These are phyloP conservation scores for Xerus rutilus DNA, from an alignment of 2,797 vertebrate genomes.

Conservation along the genomic window DNA sequence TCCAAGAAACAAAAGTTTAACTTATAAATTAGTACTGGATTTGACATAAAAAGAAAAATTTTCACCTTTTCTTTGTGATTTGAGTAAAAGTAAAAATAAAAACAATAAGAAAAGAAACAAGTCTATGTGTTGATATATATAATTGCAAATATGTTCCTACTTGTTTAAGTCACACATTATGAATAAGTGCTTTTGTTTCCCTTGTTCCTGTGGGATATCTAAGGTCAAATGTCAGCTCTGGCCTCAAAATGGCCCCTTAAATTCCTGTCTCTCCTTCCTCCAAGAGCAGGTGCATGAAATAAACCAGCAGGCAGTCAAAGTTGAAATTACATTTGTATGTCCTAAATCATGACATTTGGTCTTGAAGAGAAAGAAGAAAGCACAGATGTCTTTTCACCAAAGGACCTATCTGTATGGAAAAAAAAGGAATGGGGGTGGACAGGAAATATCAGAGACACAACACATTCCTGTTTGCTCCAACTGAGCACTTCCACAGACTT, in stretches of 20 bases:
- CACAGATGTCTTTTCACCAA: slow-evolving; percentile 83
- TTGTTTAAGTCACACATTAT: slow-evolving; percentile 67
- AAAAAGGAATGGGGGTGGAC: neutral
- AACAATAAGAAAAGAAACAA: neutral
- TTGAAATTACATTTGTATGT: slow-evolving; percentile 80
- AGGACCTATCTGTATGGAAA: slow-evolving; percentile 75
- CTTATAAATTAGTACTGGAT: slow-evolving; percentile 29
- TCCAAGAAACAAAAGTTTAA: slow-evolving; percentile 40
- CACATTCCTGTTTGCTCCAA: slow-evolving; percentile 75
- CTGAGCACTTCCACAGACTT: slow-evolving; percentile 78
- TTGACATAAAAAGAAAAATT: neutral
- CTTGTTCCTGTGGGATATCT: slow-evolving; percentile 67
- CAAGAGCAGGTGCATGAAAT: slow-evolving; percentile 83
- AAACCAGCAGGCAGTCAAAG: slow-evolving; percentile 83
- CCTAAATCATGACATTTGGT: slow-evolving; percentile 81
- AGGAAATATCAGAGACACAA: slow-evolving; percentile 82
- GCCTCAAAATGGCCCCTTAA: slow-evolving; percentile 76
- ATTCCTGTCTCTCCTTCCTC: slow-evolving; percentile 64
- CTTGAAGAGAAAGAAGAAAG: slow-evolving; percentile 79
- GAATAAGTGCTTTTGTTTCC: slow-evolving; percentile 79
- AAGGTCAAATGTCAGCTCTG: slow-evolving; percentile 78
- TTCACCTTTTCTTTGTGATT: slow-evolving; percentile 29
- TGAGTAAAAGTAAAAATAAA: neutral
- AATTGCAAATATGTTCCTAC: slow-evolving; percentile 56
- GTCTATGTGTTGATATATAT: slow-evolving; percentile 23